These are phyloP conservation scores for Lampropteryx suffumata DNA, from an alignment of 2,888 invertebrate genomes.

Conservation along the genomic window DNA sequence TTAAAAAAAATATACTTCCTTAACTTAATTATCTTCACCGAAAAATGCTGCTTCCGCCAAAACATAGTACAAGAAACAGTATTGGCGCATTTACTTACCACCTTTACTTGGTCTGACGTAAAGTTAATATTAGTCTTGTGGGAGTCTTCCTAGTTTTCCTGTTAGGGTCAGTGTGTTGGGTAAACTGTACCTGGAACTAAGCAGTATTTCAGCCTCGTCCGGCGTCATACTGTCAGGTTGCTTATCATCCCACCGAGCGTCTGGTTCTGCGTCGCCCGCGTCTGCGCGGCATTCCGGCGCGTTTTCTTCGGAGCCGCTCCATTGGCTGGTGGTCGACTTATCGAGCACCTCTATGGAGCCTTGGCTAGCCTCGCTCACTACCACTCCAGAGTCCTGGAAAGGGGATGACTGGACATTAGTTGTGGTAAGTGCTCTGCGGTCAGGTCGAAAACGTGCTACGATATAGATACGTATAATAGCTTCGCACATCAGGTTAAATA, in stretches of 20 bases:
- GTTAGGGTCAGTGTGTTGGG: background rate
- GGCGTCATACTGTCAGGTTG: conserved; percentile 87
- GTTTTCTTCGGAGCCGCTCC: conserved; percentile 78
- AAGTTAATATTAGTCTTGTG: too few relatives aligned
- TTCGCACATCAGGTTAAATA: too few relatives aligned
- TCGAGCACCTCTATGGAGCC: conserved; percentile 82
- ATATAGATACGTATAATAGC: too few relatives aligned
- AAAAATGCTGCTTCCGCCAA: too few relatives aligned
- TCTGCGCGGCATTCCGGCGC: conserved; percentile 63
- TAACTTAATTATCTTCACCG: too few relatives aligned
- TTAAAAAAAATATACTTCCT: too few relatives aligned
- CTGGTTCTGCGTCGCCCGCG: conserved; percentile 52
- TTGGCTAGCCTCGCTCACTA: conserved; percentile 79
- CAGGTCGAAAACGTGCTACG: too few relatives aligned
- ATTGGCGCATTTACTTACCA: too few relatives aligned
- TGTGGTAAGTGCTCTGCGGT: background rate
- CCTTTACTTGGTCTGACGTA: too few relatives aligned
- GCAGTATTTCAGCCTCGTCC: conserved; percentile 93
- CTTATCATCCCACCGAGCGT: conserved; percentile 52
- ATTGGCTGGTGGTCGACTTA: conserved; percentile 82
- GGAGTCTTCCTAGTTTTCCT: background rate
- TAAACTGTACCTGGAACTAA: conserved; percentile 89
- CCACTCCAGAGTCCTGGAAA: conserved; percentile 76
- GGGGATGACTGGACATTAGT: background rate
- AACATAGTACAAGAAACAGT: too few relatives aligned